These are phyloP conservation scores for Yoshiicerus persimilis DNA, from an alignment of 1,140 invertebrate species.

Conservation along the genomic window DNA sequence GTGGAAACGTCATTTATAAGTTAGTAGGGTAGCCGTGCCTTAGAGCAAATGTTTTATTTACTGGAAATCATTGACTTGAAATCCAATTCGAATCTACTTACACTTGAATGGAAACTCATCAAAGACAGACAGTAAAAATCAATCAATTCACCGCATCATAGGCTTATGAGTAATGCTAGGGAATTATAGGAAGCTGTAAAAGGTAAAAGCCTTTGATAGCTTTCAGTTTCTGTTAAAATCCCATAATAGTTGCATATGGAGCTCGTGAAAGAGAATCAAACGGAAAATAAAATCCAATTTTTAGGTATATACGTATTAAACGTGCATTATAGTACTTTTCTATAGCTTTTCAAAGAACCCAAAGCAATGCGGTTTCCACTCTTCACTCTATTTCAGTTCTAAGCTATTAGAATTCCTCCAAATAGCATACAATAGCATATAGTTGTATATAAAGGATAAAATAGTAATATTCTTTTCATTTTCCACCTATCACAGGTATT, in stretches of 20 bases:
- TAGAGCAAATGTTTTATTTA: background rate
- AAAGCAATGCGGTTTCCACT: too few relatives aligned
- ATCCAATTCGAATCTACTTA: background rate
- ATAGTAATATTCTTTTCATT: too few relatives aligned
- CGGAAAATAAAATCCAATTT: background rate
- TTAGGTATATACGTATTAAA: too few relatives aligned
- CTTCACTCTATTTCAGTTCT: too few relatives aligned
- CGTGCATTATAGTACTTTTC: too few relatives aligned
- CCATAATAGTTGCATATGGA: background rate
- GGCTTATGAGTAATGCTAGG: background rate
- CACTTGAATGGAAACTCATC: background rate
- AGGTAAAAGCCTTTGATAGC: background rate
- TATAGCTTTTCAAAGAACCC: too few relatives aligned
- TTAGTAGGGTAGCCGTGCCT: background rate
- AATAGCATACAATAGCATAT: too few relatives aligned
- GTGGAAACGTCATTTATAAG: constrained; percentile 34
- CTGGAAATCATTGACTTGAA: background rate
- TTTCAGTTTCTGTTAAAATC: background rate
- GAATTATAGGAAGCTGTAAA: background rate
- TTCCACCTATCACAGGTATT: too few relatives aligned
- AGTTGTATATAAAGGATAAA: too few relatives aligned
- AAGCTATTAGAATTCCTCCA: too few relatives aligned
- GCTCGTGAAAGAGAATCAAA: background rate
- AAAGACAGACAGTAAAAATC: background rate
- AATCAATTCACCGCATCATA: constrained; percentile 3